Base-by-base conservation (phyloP, 2,113 vertebrate species). In the Seriola dumerili region DNA sequence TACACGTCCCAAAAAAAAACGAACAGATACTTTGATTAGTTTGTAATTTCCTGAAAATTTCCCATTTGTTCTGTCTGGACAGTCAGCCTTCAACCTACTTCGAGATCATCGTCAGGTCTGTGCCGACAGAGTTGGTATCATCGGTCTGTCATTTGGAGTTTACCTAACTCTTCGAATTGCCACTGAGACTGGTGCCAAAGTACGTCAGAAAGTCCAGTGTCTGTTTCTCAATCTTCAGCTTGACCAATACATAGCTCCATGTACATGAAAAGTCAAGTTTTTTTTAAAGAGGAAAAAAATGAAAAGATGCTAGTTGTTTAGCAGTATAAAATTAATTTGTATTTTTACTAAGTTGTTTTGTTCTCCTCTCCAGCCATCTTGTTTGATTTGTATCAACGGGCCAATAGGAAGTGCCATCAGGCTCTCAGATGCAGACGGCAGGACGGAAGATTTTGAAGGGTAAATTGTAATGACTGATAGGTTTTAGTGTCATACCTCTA, bases 361-460 rank as follows among this genome's bases (percentile, higher is more conserved):
- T 82, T 84, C 48, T 82, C 8, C 8, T 72, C 16, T 83, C 1
- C 83, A 95, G 95, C 91, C 92, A 4, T 86, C 88, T 34, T 95
- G 94, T 86, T 80, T 94, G 84, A 83, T 94, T 78, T 87, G 91
- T 40, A 81, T 95, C 34, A 95, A 93, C 0, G 94, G 94, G 4
- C 89, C 91, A 13, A 2, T 85, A 4, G 92, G 92, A 67, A 89
- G 68, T 29, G n/a, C n/a, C 5, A 0, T 32, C 40, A 42, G 10
- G 4, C 1, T 87, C 0, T 0, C 23, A 3, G 57, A 72, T 19
- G 4, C 14, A 14, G 62, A 64, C 0, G 73, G 72, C 44, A 83
- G 1, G 13, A 74, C 17, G 8, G 40, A 80, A 63, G 0, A 0
- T 0, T 64, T 78, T 50, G 66, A 84, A 8, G 42, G 55, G 91